Base-by-base conservation (phyloP, 2,888 invertebrate genomes). In the Eilema depressum region DNA sequence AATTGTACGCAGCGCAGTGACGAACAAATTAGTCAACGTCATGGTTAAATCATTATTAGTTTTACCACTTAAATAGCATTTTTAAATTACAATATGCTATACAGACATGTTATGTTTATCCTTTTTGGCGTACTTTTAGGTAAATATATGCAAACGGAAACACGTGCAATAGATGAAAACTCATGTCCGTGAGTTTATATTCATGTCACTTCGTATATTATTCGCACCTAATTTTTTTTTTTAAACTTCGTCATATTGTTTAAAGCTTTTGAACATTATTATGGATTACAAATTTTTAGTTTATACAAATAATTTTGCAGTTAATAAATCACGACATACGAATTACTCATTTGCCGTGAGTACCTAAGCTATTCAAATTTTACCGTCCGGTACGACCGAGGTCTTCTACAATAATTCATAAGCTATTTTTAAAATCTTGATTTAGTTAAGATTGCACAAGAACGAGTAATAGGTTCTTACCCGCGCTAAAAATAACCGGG, bases 11-110 rank as follows among this genome's bases (percentile, higher is more conserved):
- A 63, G 30, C 26, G 63, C 37, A 71, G 66, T 75, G 74, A 79
- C 77, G 77, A 79, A 82, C 81, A 78, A 77, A 82, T 82, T 76
- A 83, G 63, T 67, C 63, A 47, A 73, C 80, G 76, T 71, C 71
- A 57, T 71, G 71, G 64, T 71, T 74, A 76, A 81, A 81, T 80
- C 75, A 76, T 63, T 41, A 66, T 75, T 69, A 63, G 57, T 74
- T 60, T 20, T 65, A 72, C 57, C 67, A 71, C 69, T 72, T 37
- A 37, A 37, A 80, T 66, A 75, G 67, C 57, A 69, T 69, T 69
- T 74, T 75, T 70, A 75, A 76, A 75, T 70, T 63, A 73, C 70
- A 69, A 72, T 66, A 76, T 80, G 64, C 63, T 37, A 68, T 66
- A 70, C 68, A 77, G 74, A 74, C 71, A 72, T 68, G 70, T 73